Evolutionary conservation across 1,140 invertebrate species (phyloP).

Genomic region (Nilaparvata lugens): DNA sequence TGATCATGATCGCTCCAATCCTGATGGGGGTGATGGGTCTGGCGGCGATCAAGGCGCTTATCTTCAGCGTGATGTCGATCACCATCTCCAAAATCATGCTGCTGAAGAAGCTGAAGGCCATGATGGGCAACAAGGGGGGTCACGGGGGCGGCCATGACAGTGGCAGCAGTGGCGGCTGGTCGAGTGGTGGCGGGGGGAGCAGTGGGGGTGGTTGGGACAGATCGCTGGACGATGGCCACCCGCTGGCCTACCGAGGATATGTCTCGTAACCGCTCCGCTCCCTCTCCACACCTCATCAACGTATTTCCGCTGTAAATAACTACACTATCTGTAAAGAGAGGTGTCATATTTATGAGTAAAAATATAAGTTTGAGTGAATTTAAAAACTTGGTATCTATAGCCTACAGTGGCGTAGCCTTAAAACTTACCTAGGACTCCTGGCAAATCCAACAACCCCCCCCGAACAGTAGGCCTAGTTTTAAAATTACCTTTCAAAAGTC

Average conservation of each 20-base stretch:
- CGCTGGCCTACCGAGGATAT: background rate
- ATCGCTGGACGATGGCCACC: background rate
- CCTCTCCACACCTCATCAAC: no score
- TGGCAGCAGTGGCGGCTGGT: conserved; percentile 2
- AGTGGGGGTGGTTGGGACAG: conserved; percentile 13
- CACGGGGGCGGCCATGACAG: conserved; percentile 2
- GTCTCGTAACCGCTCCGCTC: background rate
- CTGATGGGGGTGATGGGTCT: conserved; percentile 26
- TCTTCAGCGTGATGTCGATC: conserved; percentile 23
- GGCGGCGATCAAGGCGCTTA: conserved; percentile 28
- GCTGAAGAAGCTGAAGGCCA: conserved; percentile 25
- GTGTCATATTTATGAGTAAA: no score
- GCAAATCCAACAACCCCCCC: no score
- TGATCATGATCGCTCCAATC: conserved; percentile 24
- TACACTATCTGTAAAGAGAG: no score
- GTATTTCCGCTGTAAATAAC: no score
- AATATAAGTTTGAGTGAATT: no score
- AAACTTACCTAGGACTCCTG: no score
- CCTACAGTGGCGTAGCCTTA: no score
- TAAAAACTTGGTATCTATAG: no score
- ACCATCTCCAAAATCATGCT: conserved; percentile 27
- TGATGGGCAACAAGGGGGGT: conserved; percentile 10
- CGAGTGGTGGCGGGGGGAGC: conserved; percentile 3
- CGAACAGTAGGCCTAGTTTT: no score
- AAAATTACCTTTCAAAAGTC: no score